Base-by-base conservation (phyloP, 2,888 invertebrate genomes). In the Sclerodermus sp. region DNA sequence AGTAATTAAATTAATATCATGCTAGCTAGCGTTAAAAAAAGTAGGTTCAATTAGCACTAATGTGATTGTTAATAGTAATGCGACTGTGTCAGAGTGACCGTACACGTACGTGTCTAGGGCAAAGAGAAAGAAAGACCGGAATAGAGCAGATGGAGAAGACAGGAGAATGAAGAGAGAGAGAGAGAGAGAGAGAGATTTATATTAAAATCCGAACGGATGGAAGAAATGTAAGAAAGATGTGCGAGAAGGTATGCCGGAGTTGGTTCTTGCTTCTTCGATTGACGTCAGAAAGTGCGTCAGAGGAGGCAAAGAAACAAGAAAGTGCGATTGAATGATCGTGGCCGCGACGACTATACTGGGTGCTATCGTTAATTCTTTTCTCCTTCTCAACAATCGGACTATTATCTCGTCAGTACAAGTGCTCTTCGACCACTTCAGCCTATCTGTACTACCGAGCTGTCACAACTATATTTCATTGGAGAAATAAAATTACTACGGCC, bases 241-340 rank as follows among this genome's bases (percentile, higher is more conserved):
- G 23, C 54, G 61, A 57, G 58, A 64, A 66, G 69, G 66, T 69
- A 69, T 68, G 62, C 61, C 60, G 23, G 64, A 52, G 53, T 52
- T 49, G 67, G 66, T 73, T 70, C 69, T 73, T 69, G 67, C 23
- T 67, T 55, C 65, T 67, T 62, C 73, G 57, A 74, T 76, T 76
- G 76, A 76, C 76, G 75, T 76, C 76, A 76, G 55, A 62, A 23
- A 67, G 73, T 76, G 76, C 76, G 76, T 76, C 76, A 76, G 70
- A 65, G 67, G 58, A 64, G 64, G 64, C 64, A 64, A 70, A 74
- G 75, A 70, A 74, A 73, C 74, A 73, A 74, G 75, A 75, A 75
- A 74, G 73, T 74, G 63, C 69, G 73, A 75, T 74, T 74, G 72
- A 74, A 73, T 72, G 75, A 73, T 73, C 72, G 23, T 23, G 23